Conservation (phyloP, 35 echinoderm and acorn worm genomes). For the Ophiothrix spiculata region DNA sequence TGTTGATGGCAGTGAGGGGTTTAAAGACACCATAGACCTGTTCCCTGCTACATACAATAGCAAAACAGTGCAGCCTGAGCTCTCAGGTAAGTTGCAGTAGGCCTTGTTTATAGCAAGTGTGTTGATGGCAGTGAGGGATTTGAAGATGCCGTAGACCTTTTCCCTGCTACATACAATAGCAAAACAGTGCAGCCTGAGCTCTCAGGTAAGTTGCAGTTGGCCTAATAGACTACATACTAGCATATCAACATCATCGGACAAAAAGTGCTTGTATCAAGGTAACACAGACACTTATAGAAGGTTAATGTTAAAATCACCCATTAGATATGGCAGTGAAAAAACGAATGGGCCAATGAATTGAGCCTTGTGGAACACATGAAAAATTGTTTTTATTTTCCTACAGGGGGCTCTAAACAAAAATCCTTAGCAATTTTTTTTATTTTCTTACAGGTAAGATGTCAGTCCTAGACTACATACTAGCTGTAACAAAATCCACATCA, state of each 20-base stretch:
- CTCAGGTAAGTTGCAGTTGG: conserved; percentile 67
- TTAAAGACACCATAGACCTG: conserved; percentile 35
- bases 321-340: too few relatives aligned
- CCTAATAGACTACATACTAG: too few relatives aligned
- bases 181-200: conserved; percentile 72
- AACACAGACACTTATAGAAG: too few relatives aligned
- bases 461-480: conserved; percentile 89
- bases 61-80: conserved; percentile 64
- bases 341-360: too few relatives aligned
- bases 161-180: conserved; percentile 59
- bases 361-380: too few relatives aligned
- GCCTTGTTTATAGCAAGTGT: conserved; percentile 82
- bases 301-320: too few relatives aligned
- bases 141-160: conserved; percentile 39
- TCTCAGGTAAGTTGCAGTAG: conserved; percentile 68
- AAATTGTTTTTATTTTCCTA: too few relatives aligned
- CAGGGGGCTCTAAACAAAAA: too few relatives aligned
- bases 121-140: conserved; percentile 41
- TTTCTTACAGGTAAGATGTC: conserved; percentile 72
- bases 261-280: too few relatives aligned
- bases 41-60: conserved; percentile 67
- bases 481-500: conserved; percentile 66
- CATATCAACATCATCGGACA: too few relatives aligned
- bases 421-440: too few relatives aligned
- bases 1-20: conserved; percentile 38